Evolutionary conservation across 1,140 invertebrate species (phyloP), one percentile per base, ranked within the genome.

Genomic region (Campodea augens): DNA sequence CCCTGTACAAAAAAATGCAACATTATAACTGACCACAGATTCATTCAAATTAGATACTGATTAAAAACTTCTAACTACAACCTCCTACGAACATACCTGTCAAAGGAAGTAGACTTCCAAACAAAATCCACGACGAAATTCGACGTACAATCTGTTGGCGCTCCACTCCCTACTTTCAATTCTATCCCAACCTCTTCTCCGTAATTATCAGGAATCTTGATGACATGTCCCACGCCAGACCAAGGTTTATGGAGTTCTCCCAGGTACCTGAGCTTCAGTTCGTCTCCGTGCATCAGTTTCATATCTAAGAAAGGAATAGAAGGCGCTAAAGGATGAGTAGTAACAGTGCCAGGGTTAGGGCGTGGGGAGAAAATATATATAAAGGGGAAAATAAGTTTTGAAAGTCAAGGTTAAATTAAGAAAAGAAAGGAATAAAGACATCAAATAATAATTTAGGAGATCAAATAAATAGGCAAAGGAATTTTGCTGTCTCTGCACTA

Each of bases 281-380:
- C 95, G 70, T 99, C 96, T 18, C 95, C 96, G 57, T 96, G 92
- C 93, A 98, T 98, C n/a, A 98, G 62, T 61, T 96, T 89, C 85
- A 97, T 93, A 57, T 96, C 92, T 71, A 53, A 39, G 50, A 52
- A 51, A 38, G 44, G 19, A 12, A 42, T 29, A 21, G 39, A 43
- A 25, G 24, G 24, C 38, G 25, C 23, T 21, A 4, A 12, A n/a
- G n/a, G n/a, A n/a, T n/a, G n/a, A 3, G 19, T 20, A 38, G 46
- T 52, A 46, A 56, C 38, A 47, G 49, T 10, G 29, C 29, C 29
- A 10, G 29, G n/a, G 29, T 32, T 10, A 10, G 29, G 29, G 10
- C 10, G 29, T n/a, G 10, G 22, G 18, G 18, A 29, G 5, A 12
- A 38, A 50, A 22, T 25, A 19, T 21, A 37, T 37, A 15, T 18